Evolutionary conservation across 2,113 vertebrate species (phyloP).

Genomic region (Mastomys natalensis): DNA sequence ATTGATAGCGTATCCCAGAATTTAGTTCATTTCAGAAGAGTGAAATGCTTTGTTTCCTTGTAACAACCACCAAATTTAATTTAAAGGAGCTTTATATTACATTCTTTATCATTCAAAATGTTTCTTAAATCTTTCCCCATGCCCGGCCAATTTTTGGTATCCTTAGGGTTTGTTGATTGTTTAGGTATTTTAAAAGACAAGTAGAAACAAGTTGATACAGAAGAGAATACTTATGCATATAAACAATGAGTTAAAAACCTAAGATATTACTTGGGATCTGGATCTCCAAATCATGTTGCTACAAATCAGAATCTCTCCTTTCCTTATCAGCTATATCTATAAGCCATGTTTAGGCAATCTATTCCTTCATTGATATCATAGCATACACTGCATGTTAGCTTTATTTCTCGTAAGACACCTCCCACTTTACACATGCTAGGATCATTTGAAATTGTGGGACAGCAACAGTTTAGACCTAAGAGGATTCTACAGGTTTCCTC

Average conservation of each 20-base stretch:
- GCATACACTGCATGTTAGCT: neutral
- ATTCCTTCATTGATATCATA: neutral
- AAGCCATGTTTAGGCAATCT: neutral
- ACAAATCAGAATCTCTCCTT: neutral
- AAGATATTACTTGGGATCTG: neutral
- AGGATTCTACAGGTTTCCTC: neutral
- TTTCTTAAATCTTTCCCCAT: neutral
- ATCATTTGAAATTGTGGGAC: neutral
- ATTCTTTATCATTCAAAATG: neutral
- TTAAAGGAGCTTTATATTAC: neutral
- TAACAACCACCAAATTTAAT: neutral
- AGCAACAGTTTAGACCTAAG: neutral
- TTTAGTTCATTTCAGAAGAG: neutral
- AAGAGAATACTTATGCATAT: neutral
- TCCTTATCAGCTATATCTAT: constrained; percentile 15
- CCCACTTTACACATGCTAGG: neutral
- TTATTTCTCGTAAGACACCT: constrained; percentile 5
- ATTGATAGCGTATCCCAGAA: neutral
- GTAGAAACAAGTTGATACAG: neutral
- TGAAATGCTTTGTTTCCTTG: neutral
- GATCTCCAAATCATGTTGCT: constrained; percentile 20
- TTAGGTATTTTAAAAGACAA: constrained; percentile 10
- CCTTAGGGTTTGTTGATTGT: neutral
- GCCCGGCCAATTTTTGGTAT: neutral
- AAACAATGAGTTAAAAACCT: neutral